phyloP scores from a whole-genome alignment of 1,140 invertebrate species.

The Schlechtendalia chinensis region DNA sequence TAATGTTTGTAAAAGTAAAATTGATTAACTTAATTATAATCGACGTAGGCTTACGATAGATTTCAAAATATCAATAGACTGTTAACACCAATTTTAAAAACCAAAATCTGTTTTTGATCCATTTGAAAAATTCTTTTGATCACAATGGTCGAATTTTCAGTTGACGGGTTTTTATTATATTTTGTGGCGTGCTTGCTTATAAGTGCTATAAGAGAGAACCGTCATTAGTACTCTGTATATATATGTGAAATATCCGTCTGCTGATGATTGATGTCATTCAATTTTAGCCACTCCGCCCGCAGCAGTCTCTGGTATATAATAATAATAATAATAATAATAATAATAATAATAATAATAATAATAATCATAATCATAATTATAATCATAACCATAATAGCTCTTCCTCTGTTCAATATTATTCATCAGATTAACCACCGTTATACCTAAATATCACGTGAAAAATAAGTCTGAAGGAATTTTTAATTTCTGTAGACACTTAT shows the following conservation, averaged over 20 bases:
- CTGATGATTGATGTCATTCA: conserved; percentile 38
- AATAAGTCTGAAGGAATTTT: neutral
- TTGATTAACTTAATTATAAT: no score
- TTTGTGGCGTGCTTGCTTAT: neutral
- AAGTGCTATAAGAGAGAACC: neutral
- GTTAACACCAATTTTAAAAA: neutral
- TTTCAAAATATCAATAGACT: neutral
- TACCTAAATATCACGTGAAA: neutral
- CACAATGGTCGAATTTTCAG: neutral
- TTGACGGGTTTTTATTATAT: neutral
- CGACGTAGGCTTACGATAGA: neutral
- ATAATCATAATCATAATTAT: no score
- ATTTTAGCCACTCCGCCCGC: neutral
- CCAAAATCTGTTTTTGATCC: neutral
- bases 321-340: no score
- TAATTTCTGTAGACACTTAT: neutral
- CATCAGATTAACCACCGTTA: neutral
- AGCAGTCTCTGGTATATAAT: neutral
- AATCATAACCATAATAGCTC: neutral
- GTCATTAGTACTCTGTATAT: neutral
- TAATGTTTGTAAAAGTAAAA: no score
- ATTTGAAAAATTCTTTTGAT: conserved; percentile 8
- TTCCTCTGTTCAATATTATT: neutral
- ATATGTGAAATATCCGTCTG: conserved; percentile 4
- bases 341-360: no score